Evolutionary conservation across 2,113 vertebrate species (phyloP).

Genomic region (Alces alces): DNA sequence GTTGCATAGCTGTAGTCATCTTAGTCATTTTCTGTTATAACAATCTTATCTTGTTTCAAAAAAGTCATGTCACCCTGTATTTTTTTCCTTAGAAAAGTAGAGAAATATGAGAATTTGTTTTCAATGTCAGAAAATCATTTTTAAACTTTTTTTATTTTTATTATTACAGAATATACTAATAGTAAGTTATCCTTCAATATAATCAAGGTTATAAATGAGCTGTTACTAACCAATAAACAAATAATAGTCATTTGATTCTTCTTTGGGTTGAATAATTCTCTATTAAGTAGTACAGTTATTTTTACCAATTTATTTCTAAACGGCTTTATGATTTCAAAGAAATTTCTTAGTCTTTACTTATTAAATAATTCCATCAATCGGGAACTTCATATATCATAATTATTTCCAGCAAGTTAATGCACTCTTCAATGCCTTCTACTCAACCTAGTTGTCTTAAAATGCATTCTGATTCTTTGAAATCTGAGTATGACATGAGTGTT

Average conservation of each 20-base stretch:
- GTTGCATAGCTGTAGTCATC: background rate
- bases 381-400: slow-evolving; percentile 30
- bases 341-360: slow-evolving; percentile 35
- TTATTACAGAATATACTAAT: slow-evolving; percentile 61
- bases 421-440: slow-evolving; percentile 41
- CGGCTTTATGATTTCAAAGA: slow-evolving; percentile 49
- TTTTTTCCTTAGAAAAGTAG: background rate
- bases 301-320: slow-evolving; percentile 47
- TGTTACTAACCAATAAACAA: slow-evolving; percentile 41
- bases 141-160: slow-evolving; percentile 59
- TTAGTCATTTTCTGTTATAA: background rate
- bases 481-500: slow-evolving; percentile 16
- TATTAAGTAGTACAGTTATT: slow-evolving; percentile 35
- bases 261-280: background rate
- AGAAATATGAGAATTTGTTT: background rate
- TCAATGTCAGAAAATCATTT: background rate
- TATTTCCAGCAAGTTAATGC: slow-evolving; percentile 13
- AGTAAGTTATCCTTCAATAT: slow-evolving; percentile 61
- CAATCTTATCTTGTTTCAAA: background rate
- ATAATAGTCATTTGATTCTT: background rate
- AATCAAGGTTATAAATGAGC: slow-evolving; percentile 53
- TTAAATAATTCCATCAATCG: slow-evolving; percentile 50
- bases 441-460: slow-evolving; percentile 33
- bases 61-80: background rate
- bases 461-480: background rate